phyloP scores from a whole-genome alignment of 2,113 vertebrate species.

The Pao palembangensis region DNA sequence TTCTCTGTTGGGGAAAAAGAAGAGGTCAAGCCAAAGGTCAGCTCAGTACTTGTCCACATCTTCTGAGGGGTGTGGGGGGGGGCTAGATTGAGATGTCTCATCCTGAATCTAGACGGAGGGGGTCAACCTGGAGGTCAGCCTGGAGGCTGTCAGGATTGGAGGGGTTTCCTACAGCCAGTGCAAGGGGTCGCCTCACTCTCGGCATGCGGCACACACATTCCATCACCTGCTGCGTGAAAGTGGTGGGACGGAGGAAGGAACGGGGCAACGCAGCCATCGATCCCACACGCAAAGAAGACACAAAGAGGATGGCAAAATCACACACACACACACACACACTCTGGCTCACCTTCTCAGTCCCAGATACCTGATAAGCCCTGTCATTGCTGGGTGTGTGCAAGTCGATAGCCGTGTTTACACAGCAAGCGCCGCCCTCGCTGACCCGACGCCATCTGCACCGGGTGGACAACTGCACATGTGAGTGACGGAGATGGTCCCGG shows the following conservation, averaged over 20 bases:
- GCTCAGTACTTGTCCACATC: conserved; percentile 37
- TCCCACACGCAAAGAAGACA: conserved; percentile 20
- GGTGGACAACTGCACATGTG: no score
- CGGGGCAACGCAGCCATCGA: conserved; percentile 40
- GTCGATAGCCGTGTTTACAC: conserved; percentile 64
- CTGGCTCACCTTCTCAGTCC: neutral
- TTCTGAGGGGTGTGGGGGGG: conserved; percentile 31
- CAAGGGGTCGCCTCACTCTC: conserved; percentile 55
- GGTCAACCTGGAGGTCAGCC: conserved; percentile 55
- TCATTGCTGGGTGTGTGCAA: conserved; percentile 29
- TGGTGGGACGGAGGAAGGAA: conserved; percentile 51
- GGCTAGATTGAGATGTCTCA: conserved; percentile 49
- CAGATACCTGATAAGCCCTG: conserved; percentile 58
- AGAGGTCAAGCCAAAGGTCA: conserved; percentile 59
- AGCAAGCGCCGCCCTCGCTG: conserved; percentile 35
- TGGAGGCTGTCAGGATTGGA: conserved; percentile 15
- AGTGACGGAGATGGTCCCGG: no score
- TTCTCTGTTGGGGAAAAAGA: conserved; percentile 27
- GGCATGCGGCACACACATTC: conserved; percentile 67
- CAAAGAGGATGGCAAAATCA: no score
- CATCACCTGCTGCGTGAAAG: conserved; percentile 49
- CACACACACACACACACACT: no score
- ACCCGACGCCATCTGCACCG: neutral
- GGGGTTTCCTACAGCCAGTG: conserved; percentile 34
- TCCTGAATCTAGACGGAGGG: conserved; percentile 60